Base-by-base conservation (phyloP, 2,797 vertebrate genomes). In the Spinibarbus caldwelli region DNA sequence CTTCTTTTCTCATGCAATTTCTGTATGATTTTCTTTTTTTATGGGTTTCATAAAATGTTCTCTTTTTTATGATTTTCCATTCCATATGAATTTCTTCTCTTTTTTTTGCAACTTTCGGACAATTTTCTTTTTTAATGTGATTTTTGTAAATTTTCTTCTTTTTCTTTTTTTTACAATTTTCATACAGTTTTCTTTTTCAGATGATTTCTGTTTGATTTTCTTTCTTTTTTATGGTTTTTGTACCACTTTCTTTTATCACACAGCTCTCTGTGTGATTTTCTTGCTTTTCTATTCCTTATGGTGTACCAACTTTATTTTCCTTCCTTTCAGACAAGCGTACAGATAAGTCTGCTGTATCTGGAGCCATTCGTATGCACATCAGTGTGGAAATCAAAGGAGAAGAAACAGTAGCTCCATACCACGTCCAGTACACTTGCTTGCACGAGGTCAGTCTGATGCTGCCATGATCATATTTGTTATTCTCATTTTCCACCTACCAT, bases 311-410 rank as follows among this genome's bases (percentile, higher is more conserved):
- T 43, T 29, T 0, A 34, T 80, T 54, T 38, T 19, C 3, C 26
- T 54, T 88, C 36, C 85, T 72, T 1, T 0, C 93, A 99, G 98
- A 99, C 92, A 99, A 99, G 90, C 95, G 98, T 26, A 99, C 98
- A 0, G 98, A 99, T 93, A 99, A 99, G 87, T 99, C 98, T 0
- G 98, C 98, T 0, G 98, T 99, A 72, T 99, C 98, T 0, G 98
- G 98, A 4, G 98, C 98, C 67, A 99, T 99, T 90, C 97, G 98
- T 67, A 95, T 99, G 93, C 98, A 99, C 92, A 99, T 99, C 90
- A 99, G 97, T 0, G 98, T 99, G 82, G 98, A 99, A 94, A 99
- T 99, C 90, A 99, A 99, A 90, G 98, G 98, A 17, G 98, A 99
- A 89, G 98, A 99, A 94, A 99, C 99, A 3, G 98, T 99, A 83